phyloP scores from a whole-genome alignment of 2,797 vertebrate genomes.

The Mormyrops attenuatus region DNA sequence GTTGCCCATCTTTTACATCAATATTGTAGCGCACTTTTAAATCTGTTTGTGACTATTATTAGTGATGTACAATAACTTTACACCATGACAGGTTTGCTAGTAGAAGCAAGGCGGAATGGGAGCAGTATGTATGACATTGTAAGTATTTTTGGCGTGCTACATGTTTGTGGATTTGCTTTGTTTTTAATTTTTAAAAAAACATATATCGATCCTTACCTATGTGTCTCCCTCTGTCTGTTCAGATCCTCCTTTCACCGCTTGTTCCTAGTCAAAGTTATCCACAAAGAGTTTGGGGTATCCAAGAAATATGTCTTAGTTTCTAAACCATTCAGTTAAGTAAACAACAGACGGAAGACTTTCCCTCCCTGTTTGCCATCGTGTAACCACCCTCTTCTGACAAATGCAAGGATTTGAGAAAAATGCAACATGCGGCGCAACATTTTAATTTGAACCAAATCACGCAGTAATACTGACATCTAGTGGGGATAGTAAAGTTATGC shows the following conservation, averaged over 20 bases:
- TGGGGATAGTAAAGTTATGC: neutral
- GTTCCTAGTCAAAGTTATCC: neutral
- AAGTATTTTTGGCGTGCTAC: neutral
- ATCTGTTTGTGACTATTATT: neutral
- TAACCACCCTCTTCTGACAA: neutral
- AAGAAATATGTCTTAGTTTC: neutral
- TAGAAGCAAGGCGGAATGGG: neutral
- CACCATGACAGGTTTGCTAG: neutral
- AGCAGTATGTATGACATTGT: neutral
- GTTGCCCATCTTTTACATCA: neutral
- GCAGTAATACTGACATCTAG: slow-evolving; percentile 14
- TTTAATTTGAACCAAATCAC: neutral
- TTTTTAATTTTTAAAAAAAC: neutral
- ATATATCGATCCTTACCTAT: neutral
- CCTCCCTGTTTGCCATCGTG: neutral
- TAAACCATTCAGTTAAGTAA: slow-evolving; percentile 1
- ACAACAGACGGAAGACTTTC: neutral
- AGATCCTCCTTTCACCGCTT: neutral
- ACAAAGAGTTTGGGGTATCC: neutral
- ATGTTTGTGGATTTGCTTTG: neutral
- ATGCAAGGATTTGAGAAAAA: slow-evolving; percentile 15
- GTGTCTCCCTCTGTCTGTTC: neutral
- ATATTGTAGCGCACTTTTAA: neutral
- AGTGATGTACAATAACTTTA: neutral
- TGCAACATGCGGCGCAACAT: neutral